Evolutionary conservation across 30 jellyfish, hydroid and myxozoan species (phyloP).

Genomic region (Pseudorhiza aurosa): DNA sequence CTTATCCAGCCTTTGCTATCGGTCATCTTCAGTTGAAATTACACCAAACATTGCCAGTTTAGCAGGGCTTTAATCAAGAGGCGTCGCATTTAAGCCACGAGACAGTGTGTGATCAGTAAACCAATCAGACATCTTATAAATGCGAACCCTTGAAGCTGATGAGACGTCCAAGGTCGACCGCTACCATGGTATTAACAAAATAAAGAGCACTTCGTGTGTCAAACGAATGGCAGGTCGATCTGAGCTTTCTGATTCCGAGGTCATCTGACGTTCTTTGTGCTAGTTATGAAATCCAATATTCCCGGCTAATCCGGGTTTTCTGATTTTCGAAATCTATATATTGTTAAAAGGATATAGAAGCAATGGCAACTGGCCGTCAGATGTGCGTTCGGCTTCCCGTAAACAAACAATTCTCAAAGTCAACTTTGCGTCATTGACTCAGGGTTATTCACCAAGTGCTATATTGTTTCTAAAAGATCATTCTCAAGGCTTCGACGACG

Average conservation of each 20-base stretch:
- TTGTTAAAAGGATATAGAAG: slow-evolving; percentile 8
- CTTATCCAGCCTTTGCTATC: too few relatives aligned
- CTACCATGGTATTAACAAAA: neutral
- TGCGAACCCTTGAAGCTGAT: slow-evolving; percentile 1
- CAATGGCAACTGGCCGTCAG: slow-evolving; percentile 23
- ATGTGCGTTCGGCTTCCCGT: slow-evolving; percentile 3
- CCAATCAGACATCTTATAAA: neutral
- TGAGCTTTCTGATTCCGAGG: neutral
- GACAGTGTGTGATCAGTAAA: neutral
- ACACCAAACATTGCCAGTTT: too few relatives aligned
- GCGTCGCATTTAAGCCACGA: neutral
- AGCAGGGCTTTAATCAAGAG: neutral
- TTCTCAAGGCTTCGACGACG: too few relatives aligned
- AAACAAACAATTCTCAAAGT: too few relatives aligned
- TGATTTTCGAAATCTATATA: slow-evolving; percentile 3
- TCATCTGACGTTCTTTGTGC: neutral
- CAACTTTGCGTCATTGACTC: too few relatives aligned
- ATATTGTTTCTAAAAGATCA: too few relatives aligned
- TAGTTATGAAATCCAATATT: slow-evolving; percentile 21
- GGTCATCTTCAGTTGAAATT: too few relatives aligned
- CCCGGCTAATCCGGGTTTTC: slow-evolving; percentile 12
- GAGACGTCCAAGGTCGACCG: neutral
- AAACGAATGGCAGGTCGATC: neutral
- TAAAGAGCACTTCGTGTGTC: neutral
- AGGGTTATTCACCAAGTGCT: too few relatives aligned